Evolutionary conservation across 1,140 invertebrate species (phyloP).

Genomic region (Hylyphantes graminicola): DNA sequence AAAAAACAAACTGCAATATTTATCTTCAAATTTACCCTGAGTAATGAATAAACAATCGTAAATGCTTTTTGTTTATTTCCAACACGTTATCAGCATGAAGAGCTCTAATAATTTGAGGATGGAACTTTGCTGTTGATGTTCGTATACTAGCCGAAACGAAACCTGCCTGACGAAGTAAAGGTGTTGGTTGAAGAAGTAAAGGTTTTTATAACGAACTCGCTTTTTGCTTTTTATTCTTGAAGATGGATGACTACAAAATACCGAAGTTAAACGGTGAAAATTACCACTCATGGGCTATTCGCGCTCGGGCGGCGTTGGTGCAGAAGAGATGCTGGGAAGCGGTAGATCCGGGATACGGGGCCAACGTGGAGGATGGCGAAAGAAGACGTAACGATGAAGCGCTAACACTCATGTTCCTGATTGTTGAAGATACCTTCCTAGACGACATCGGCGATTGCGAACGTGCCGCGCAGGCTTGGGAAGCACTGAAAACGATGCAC

Average conservation of each 20-base stretch:
- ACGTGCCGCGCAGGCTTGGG: constrained; percentile 13
- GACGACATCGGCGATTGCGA: background rate
- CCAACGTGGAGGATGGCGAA: background rate
- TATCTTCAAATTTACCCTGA: too few species aligned
- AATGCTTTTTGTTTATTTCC: background rate
- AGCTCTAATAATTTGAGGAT: background rate
- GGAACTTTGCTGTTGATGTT: background rate
- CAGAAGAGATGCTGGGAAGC: constrained; percentile 23
- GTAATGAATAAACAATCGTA: too few species aligned
- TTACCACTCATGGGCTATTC: constrained; percentile 26
- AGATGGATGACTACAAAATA: constrained; percentile 22
- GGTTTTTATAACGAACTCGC: too few species aligned
- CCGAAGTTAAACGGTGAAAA: constrained; percentile 27
- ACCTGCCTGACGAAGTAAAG: background rate
- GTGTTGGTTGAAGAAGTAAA: too few species aligned
- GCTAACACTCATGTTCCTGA: background rate
- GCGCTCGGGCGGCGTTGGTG: background rate
- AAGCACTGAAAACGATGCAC: background rate
- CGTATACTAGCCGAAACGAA: background rate
- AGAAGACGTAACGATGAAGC: constrained; percentile 14
- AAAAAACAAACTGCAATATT: too few species aligned
- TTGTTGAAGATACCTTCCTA: too few species aligned
- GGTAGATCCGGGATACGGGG: background rate
- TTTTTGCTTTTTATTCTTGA: background rate
- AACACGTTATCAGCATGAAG: background rate